phyloP scores from a whole-genome alignment of 2,113 vertebrate species.

The Cranoglanis bouderius region DNA sequence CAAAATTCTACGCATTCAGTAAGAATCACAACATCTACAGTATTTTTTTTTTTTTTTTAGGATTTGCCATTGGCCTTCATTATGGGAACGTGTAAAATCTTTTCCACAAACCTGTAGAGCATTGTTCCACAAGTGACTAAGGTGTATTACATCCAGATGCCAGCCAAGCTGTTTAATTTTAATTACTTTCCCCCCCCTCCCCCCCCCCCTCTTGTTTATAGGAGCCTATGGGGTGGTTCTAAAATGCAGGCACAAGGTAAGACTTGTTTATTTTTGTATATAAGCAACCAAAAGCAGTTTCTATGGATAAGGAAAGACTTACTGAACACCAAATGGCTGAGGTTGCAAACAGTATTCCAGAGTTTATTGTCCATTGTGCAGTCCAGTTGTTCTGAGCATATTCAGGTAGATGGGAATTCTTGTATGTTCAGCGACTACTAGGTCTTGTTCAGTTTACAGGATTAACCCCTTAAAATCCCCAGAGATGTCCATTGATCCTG shows the following conservation, averaged over 20 bases:
- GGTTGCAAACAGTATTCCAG: not conserved
- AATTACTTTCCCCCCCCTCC: not conserved
- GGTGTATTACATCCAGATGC: not conserved
- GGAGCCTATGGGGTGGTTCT: slow-evolving; percentile 99
- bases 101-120: not conserved
- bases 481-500: not conserved
- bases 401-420: not conserved
- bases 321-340: not conserved
- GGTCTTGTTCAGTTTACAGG: not conserved
- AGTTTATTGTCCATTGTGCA: not conserved
- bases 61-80: not conserved
- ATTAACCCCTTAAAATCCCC: not conserved
- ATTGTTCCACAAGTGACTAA: not conserved
- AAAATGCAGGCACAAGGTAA: slow-evolving; percentile 99
- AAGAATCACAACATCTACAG: too few relatives aligned
- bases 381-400: not conserved
- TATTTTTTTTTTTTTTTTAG: too few relatives aligned
- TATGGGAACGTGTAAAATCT: not conserved
- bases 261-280: slow-evolving; percentile 47
- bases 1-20: not conserved
- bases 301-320: not conserved
- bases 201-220: slow-evolving; percentile 64
- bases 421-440: not conserved
- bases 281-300: not conserved
- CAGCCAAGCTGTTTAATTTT: not conserved